phyloP scores from a whole-genome alignment of 2,797 vertebrate species.

The Phoxinus dragarum region DNA sequence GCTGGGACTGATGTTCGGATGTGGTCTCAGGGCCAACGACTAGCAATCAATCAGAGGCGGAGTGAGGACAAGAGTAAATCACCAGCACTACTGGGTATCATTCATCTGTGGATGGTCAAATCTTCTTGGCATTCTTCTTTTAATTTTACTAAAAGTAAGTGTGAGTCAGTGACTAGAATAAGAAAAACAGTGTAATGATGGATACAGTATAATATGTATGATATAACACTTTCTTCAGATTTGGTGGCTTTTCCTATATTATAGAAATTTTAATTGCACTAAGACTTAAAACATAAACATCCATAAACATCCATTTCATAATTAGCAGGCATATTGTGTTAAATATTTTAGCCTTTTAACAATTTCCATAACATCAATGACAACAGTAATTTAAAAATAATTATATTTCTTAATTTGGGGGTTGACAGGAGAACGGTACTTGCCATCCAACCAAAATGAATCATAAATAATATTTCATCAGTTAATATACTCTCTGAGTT shows the following conservation, averaged over 20 bases:
- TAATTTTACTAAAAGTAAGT: slow-evolving; percentile 74
- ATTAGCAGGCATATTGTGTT: neutral
- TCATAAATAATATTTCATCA: neutral
- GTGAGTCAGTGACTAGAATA: slow-evolving; percentile 1
- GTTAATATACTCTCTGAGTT: too few relatives aligned
- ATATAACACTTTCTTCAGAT: neutral
- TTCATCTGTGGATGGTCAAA: slow-evolving; percentile 63
- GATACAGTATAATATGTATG: neutral
- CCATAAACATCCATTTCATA: neutral
- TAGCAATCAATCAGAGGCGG: slow-evolving; percentile 73
- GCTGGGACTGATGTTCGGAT: slow-evolving; percentile 69
- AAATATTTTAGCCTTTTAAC: neutral
- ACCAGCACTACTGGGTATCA: slow-evolving; percentile 38
- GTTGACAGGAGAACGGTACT: too few relatives aligned
- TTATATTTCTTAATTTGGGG: neutral
- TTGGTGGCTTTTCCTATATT: neutral
- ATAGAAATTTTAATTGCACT: neutral
- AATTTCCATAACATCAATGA: neutral
- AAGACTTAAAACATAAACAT: neutral
- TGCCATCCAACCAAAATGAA: too few relatives aligned
- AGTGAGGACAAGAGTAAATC: slow-evolving; percentile 71
- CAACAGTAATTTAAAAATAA: neutral
- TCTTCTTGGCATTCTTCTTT: slow-evolving; percentile 69
- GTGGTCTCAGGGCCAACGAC: slow-evolving; percentile 62
- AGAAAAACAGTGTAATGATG: neutral